Base-by-base conservation (phyloP, 2,888 invertebrate genomes). In the Xylota segnis region DNA sequence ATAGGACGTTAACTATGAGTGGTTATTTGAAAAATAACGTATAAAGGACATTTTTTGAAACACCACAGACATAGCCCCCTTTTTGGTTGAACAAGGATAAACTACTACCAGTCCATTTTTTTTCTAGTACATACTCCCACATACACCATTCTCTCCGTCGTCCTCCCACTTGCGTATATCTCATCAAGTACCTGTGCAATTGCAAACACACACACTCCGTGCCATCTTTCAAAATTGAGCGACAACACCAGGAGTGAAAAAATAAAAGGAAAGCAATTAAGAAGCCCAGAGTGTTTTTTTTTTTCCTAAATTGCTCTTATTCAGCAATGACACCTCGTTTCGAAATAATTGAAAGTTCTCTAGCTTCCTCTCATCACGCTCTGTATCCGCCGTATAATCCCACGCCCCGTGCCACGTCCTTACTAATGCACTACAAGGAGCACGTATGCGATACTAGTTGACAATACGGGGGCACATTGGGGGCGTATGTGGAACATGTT, bases 401-500 rank as follows among this genome's bases (percentile, higher is more conserved):
- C 43, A 6, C 43, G 34, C 40, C 40, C 4, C 9, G 7, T 10
- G 2, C 3, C 18, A 12, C 3, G 50, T 50, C 16, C 18, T 47
- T 18, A 47, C 18, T 47, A 47, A 18, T 18, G 18, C 47, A 18
- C 18, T 18, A 18, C 9, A 16, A 47, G 18, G 50, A 23, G 50
- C 14, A 14, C 10, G 5, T 43, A 43, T 18, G 18, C 10, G 23
- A 23, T 23, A 45, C 14, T 45, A 16, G 16, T 16, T 16, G 45
- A 16, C 45, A 45, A 12, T 5, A 0, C 43, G 43, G 12, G 6
- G 14, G 23, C 7, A 23, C 50, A 50, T 23, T n/a, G n/a, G 12
- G 3, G 50, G 12, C 50, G 50, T 50, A 50, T 50, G 50, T 34
- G 56, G 56, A 56, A 56, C 56, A 56, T 56, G 32, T 56, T 34